These are phyloP conservation scores for Centropus bengalensis DNA, from an alignment of 2,113 vertebrate species.

Conservation along the genomic window DNA sequence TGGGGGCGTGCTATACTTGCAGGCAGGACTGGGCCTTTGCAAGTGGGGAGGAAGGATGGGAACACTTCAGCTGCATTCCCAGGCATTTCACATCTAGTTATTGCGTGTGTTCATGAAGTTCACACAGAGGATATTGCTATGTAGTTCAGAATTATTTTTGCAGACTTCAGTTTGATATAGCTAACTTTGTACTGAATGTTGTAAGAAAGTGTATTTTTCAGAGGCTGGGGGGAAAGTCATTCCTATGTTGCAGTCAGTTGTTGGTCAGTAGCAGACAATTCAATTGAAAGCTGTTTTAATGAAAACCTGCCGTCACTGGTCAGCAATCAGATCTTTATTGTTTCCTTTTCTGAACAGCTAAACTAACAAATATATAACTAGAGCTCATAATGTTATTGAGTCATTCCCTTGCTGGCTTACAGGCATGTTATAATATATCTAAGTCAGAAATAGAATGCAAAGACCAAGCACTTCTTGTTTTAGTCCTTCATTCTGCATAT, in stretches of 20 bases:
- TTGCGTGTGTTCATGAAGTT: neutral
- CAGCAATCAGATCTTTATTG: neutral
- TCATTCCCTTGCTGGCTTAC: neutral
- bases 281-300: neutral
- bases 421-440: neutral
- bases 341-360: neutral
- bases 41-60: rapidly evolving
- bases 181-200: neutral
- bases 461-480: neutral
- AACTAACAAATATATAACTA: neutral
- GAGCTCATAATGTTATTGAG: neutral
- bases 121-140: neutral
- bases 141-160: neutral
- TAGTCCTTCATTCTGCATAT: neutral
- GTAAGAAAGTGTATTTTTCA: neutral
- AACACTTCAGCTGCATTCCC: neutral
- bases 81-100: neutral
- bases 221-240: neutral
- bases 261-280: neutral
- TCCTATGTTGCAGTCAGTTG: neutral
- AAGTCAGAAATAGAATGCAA: neutral
- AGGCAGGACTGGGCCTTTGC: neutral
- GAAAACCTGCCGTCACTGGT: neutral
- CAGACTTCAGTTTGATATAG: neutral
- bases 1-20: neutral